Evolutionary conservation across 2,888 invertebrate species (phyloP), one percentile per base, ranked within the genome.

Genomic region (Spodoptera littoralis): DNA sequence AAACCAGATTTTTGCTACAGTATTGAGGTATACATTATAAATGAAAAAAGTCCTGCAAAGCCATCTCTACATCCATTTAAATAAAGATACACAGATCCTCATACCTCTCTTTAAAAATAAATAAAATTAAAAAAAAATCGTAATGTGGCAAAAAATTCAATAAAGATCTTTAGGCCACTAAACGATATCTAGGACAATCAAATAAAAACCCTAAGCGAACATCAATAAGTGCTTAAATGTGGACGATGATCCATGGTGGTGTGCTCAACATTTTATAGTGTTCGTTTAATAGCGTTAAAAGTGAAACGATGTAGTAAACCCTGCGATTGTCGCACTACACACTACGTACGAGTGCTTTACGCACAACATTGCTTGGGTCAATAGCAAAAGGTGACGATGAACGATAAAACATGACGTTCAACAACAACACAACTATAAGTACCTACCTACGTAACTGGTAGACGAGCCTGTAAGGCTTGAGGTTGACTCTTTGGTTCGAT

Each of bases 231-330:
- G 60, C 77, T 80, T 80, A 78, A 76, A 78, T 81, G 78, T 77
- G 74, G 70, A 80, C 82, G 81, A 86, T 89, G 86, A 87, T 84
- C 83, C 80, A 80, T 76, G 75, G 77, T 79, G 80, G 79, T 80
- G 81, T 82, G 81, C 77, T 73, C 80, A 80, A 76, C 79, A 83
- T 86, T 90, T 89, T 90, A 90, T 88, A 84, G 88, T 82, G 81
- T 84, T 76, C 84, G 61, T 77, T 73, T 76, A 75, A 91, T 88
- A 86, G 90, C 88, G 83, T 85, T 88, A 88, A 88, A 89, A 87
- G 88, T 87, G 88, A 88, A 91, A 90, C 88, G 88, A 82, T 81
- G 89, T 83, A 84, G 88, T 91, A 87, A 90, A 89, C 73, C 68
- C 73, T 76, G 81, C 86, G 86, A 88, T 89, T 88, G 90, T 88